Evolutionary conservation across 2,797 vertebrate genomes (phyloP), one percentile per base, ranked within the genome.

Genomic region (Echiichthys vipera): DNA sequence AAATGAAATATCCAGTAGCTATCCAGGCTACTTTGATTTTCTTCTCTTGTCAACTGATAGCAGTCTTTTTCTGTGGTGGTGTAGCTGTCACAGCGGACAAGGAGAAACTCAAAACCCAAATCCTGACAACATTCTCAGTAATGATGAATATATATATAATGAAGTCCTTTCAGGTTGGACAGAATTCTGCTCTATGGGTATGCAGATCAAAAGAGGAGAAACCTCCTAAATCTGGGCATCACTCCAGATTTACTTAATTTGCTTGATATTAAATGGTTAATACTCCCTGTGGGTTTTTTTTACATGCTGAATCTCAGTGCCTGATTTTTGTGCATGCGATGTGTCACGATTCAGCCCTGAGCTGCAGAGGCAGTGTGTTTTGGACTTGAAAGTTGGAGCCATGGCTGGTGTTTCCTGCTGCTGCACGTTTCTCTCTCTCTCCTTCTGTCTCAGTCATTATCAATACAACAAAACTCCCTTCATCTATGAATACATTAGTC

Each of bases 311-410:
- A 17, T 40, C n/a, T 2, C 3, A 1, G 9, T 32, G 24, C 14
- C 11, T 65, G 2, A 1, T 17, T 24, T 54, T 27, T 72, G 40
- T 54, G 7, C 29, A 29, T 17, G 37, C 53, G 30, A 71, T 39
- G 0, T 22, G 76, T 78, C n/a, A 64, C 25, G 46, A 58, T 43
- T 74, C 59, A 62, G 50, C 57, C 56, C 25, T 76, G 40, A 36
- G 65, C 56, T 77, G 40, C 76, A 71, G 71, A 68, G 65, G 37
- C 76, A 71, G 65, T 63, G 62, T 81, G 81, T 82, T 83, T 73
- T 80, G 68, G 74, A 75, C 58, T 75, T 84, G 42, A 79, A 67
- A 47, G 51, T 72, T 74, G 32, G 76, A 76, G 53, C 15, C 15
- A 22, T 68, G 55, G 30, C 34, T 51, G n/a, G 13, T 67, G 70